phyloP scores from a whole-genome alignment of 2,888 invertebrate species.

The Mesorhabditis belari region DNA sequence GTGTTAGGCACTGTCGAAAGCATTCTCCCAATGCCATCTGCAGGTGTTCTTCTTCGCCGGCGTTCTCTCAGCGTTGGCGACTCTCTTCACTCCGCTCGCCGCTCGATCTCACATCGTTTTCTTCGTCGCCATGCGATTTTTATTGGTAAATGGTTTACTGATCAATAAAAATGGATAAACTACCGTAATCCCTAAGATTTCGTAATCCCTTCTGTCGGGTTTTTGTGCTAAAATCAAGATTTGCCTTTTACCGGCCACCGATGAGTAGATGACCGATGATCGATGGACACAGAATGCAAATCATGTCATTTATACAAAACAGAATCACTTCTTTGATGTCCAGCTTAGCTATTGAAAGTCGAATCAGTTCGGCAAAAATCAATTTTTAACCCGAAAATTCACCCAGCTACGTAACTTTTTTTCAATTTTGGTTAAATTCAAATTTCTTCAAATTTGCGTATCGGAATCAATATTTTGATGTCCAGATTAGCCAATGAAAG shows the following conservation, averaged over 20 bases:
- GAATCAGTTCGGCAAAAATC: no score
- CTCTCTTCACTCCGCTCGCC: slow-evolving; percentile 22
- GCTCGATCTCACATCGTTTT: slow-evolving; percentile 13
- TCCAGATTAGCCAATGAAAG: neutral
- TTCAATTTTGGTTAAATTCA: no score
- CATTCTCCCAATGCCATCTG: no score
- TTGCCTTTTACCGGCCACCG: neutral
- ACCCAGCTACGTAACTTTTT: no score
- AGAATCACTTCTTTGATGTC: neutral
- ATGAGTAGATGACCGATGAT: neutral
- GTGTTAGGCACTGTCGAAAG: no score
- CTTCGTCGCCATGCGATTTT: slow-evolving; percentile 23
- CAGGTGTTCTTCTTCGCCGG: slow-evolving; percentile 25
- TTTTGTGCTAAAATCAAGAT: neutral
- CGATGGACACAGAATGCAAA: no score
- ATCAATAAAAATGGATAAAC: no score
- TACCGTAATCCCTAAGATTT: neutral
- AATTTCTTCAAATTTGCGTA: neutral
- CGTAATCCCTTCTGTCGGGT: neutral
- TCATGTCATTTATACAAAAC: no score
- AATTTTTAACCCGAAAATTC: no score
- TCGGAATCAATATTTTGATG: neutral
- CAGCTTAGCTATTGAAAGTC: neutral
- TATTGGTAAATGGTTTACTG: slow-evolving; percentile 24
- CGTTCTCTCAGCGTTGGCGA: slow-evolving; percentile 21